phyloP scores from a whole-genome alignment of 2,797 vertebrate genomes.

The Hipposideros larvatus region DNA sequence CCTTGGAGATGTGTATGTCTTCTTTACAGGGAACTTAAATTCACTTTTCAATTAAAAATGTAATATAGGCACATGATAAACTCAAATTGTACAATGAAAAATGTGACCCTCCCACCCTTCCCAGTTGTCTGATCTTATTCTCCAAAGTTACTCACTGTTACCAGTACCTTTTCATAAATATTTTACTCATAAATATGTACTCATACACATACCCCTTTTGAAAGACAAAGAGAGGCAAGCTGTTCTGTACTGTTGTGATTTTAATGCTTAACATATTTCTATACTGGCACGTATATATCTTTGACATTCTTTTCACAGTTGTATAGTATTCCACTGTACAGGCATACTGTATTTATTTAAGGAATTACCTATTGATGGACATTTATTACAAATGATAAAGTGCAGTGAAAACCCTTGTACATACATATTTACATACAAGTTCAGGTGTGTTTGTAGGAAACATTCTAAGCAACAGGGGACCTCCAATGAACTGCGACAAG shows the following conservation, averaged over 20 bases:
- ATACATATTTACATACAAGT: constrained; percentile 14
- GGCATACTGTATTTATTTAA: constrained; percentile 32
- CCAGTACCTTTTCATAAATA: constrained; percentile 6
- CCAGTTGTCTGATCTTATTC: constrained; percentile 46
- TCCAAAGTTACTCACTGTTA: constrained; percentile 16
- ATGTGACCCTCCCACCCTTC: not conserved
- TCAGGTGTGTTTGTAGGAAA: constrained; percentile 44
- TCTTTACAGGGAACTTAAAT: constrained; percentile 48
- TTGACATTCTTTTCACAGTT: constrained; percentile 50
- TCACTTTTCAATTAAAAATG: constrained; percentile 59
- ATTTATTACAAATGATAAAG: constrained; percentile 47
- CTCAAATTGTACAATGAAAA: constrained; percentile 43
- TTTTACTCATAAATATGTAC: constrained; percentile 1
- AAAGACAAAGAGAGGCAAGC: constrained; percentile 20
- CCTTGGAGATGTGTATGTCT: constrained; percentile 1
- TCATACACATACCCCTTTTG: not conserved
- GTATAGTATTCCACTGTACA: not conserved
- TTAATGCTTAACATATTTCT: constrained; percentile 45
- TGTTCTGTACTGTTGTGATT: not conserved
- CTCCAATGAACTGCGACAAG: constrained; percentile 15
- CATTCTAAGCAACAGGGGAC: constrained; percentile 51
- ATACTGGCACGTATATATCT: not conserved
- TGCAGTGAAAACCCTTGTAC: not conserved
- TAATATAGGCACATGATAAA: constrained; percentile 47
- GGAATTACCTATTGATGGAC: not conserved